Evolutionary conservation across 2,113 vertebrate species (phyloP), one percentile per base, ranked within the genome.

Genomic region (Oostethus manadensis): DNA sequence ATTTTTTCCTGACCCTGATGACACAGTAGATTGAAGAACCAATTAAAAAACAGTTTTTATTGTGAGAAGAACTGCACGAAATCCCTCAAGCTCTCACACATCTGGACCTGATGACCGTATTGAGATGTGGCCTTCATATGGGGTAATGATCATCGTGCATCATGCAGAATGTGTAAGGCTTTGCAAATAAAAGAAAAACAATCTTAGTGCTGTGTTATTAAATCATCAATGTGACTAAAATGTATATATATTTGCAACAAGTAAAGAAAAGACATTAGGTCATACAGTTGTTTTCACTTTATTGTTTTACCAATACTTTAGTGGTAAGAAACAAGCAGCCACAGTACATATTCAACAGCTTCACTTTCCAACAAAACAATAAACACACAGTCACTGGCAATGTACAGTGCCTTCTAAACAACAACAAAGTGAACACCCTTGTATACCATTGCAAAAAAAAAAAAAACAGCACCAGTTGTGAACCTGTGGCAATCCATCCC

Each of bases 241-340:
- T 42, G 3, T 29, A 33, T 18, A 17, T 3, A n/a, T 16, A 16
- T 11, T 35, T 13, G 11, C 11, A 9, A 50, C 8, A 48, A 15
- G 20, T 7, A 23, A 11, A 40, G 10, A 40, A 42, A 17, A 46
- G 40, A 45, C 22, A 43, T 16, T 16, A 20, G 35, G 18, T 14
- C 13, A 15, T 16, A 22, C 18, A 6, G 33, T 59, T 67, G 59
- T 63, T 63, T 16, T 53, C 51, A 62, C 40, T 85, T 86, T 86
- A 82, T 72, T 87, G 7, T 50, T 79, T 84, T 75, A 62, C 62
- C 56, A 66, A 85, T 81, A 80, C 60, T 82, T 45, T 70, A 68
- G 85, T 88, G 80, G 74, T 87, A 87, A 87, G 84, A 88, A 90
- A 88, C 85, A 83, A 88, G 84, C 84, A 87, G 86, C 83, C 80